Base-by-base conservation (phyloP, 2,888 invertebrate genomes). In the Eupithecia vulgata region DNA sequence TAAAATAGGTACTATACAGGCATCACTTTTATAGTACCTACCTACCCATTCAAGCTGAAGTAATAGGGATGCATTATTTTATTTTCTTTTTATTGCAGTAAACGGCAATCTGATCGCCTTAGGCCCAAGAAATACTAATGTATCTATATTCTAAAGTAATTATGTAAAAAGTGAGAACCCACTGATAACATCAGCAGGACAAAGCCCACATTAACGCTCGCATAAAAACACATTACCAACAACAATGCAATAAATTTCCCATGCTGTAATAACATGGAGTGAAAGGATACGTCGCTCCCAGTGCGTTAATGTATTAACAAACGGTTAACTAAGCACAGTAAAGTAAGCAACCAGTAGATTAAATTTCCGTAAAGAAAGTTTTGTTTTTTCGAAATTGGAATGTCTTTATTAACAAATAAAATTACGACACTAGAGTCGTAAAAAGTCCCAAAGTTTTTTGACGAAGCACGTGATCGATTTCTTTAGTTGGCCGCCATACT, bases 271-370 rank as follows among this genome's bases (percentile, higher is more conserved):
- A 80, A 82, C 79, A 81, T 79, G 79, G 72, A 67, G 77, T 72
- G 67, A 72, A 77, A 71, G 80, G 79, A 78, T 80, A 81, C 75
- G 80, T 81, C 78, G 79, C 82, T 79, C 79, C 78, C 77, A 81
- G 80, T 75, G 74, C 67, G 75, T 74, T 76, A 77, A 79, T 79
- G 62, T 74, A 68, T 62, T 48, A 80, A 76, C 68, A 76, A 83
- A 84, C 85, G 83, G 85, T 87, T 87, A 83, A 78, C 80, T 64
- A 64, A 30, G 3, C 62, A 64, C 17, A 64, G 62, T 64, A 64
- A 64, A 64, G 30, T 34, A 37, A 64, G n/a, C 12, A 62, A n/a
- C 34, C 17, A 64, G 35, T 37, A 64, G 25, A 13, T 57, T 12
- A 57, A 57, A 12, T 25, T 52, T 21, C 12, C 21, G 21, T 52